These are phyloP conservation scores for Cochlearius cochlearius DNA, from an alignment of 2,113 vertebrate species.

Conservation along the genomic window DNA sequence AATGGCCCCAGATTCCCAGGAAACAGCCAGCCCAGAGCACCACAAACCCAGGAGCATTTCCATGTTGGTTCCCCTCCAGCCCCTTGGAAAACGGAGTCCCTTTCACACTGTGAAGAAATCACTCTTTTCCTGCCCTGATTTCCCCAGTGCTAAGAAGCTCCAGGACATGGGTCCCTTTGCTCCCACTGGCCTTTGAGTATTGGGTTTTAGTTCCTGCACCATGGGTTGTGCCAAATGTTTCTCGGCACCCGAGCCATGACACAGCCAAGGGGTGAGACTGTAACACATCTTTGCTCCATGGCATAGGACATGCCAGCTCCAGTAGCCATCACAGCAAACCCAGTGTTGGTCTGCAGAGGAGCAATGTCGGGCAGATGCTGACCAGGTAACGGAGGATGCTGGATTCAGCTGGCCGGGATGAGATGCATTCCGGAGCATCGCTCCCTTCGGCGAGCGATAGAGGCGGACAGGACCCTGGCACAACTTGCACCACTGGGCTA, in stretches of 20 bases:
- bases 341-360: background rate
- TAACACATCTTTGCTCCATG: fast-evolving
- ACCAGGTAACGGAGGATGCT: background rate
- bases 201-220: background rate
- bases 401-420: fast-evolving
- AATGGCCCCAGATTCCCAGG: background rate
- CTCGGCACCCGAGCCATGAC: fast-evolving
- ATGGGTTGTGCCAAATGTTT: fast-evolving
- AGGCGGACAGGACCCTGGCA: background rate
- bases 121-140: background rate
- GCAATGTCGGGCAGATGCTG: fast-evolving
- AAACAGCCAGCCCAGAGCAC: background rate
- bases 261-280: background rate
- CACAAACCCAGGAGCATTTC: background rate
- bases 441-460: fast-evolving
- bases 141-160: fast-evolving
- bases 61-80: background rate
- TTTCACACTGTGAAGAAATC: background rate
- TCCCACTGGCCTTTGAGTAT: background rate
- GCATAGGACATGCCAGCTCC: background rate
- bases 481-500: no score
- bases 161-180: background rate
- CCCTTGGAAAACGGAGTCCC: background rate
- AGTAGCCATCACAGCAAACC: fast-evolving
- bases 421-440: fast-evolving